Evolutionary conservation across 2,113 vertebrate species (phyloP).

Genomic region (Rana temporaria): DNA sequence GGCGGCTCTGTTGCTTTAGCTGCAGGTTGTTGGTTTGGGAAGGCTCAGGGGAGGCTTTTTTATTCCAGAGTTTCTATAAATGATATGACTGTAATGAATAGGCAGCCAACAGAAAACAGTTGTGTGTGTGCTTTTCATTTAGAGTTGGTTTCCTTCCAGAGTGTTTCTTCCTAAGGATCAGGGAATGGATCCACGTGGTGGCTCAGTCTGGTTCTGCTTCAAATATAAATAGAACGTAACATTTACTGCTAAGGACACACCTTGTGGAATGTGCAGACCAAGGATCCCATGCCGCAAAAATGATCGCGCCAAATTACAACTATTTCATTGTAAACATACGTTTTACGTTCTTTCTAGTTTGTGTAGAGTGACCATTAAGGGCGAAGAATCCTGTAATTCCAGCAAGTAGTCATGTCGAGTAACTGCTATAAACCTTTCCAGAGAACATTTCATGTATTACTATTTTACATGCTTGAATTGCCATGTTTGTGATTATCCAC

Average conservation of each 20-base stretch:
- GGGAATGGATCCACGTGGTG: not conserved
- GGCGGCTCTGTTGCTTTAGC: not conserved
- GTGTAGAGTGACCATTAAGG: too few species aligned
- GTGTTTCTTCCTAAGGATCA: not conserved
- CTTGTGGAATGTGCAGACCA: not conserved
- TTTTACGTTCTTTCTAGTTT: too few species aligned
- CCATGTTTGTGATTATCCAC: too few species aligned
- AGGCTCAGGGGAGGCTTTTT: not conserved
- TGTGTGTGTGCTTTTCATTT: constrained; percentile 42
- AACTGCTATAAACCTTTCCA: too few species aligned
- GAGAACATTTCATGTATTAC: too few species aligned
- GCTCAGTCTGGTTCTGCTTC: constrained; percentile 1
- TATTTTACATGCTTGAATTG: too few species aligned
- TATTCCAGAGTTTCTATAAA: constrained; percentile 8
- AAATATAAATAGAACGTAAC: constrained; percentile 4
- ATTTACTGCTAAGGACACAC: not conserved
- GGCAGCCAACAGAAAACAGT: constrained; percentile 3
- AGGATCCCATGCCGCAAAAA: not conserved
- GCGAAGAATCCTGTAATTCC: too few species aligned
- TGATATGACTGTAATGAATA: not conserved
- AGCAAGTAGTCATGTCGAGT: too few species aligned
- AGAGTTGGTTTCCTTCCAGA: constrained; percentile 29
- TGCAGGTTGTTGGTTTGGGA: not conserved
- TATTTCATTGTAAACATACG: too few species aligned
- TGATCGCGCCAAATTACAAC: not conserved